Evolutionary conservation across 2,113 vertebrate genomes (phyloP).

Genomic region (Pachycephala philippinensis): DNA sequence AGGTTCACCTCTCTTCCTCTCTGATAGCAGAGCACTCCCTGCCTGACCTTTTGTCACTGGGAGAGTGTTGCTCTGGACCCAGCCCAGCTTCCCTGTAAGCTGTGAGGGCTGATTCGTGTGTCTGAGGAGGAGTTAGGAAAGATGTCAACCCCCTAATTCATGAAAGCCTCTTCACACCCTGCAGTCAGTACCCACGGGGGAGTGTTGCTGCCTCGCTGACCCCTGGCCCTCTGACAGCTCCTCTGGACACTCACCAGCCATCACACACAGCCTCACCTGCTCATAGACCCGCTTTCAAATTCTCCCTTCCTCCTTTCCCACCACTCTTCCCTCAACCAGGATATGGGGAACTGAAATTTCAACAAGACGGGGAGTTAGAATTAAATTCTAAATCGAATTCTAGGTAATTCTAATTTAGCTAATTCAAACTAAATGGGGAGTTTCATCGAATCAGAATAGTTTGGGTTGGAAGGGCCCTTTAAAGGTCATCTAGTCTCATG

Average conservation of each 20-base stretch:
- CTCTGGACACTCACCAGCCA: neutral
- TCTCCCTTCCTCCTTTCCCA: neutral
- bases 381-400: neutral
- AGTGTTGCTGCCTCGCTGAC: neutral
- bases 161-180: accelerated
- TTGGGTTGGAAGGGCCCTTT: neutral
- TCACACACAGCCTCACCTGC: neutral
- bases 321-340: neutral
- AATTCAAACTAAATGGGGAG: accelerated
- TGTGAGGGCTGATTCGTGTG: accelerated
- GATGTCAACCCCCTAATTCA: neutral
- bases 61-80: neutral
- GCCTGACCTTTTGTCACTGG: accelerated
- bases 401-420: neutral
- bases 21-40: neutral
- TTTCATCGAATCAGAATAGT: neutral
- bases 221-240: neutral
- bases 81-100: neutral
- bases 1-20: neutral
- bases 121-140: neutral
- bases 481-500: neutral
- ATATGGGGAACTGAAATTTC: neutral
- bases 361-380: too few species aligned
- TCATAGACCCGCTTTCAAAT: neutral
- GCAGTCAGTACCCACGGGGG: accelerated